Conservation (phyloP, 1,140 invertebrate species). For the Pemphigus obesinymphae region DNA sequence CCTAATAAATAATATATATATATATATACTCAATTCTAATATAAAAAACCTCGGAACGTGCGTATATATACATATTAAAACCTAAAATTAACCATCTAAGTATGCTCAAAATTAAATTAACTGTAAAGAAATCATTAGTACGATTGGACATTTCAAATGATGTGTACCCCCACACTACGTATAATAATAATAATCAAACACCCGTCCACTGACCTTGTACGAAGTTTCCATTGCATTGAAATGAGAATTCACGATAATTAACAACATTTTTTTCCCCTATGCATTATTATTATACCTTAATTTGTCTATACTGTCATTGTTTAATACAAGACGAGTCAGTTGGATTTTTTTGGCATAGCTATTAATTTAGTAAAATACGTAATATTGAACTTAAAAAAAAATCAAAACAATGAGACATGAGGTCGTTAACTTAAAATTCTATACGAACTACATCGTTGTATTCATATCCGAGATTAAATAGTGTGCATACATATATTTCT, state of each 20-base stretch:
- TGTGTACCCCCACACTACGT: neutral
- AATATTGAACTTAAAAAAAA: neutral
- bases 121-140: neutral
- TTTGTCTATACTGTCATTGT: neutral
- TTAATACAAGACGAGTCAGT: neutral
- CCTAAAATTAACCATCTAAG: neutral
- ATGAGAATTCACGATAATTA: neutral
- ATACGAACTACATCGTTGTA: neutral
- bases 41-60: conserved; percentile 40
- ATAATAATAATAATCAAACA: neutral
- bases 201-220: neutral
- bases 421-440: conserved; percentile 8
- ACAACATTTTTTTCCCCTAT: neutral
- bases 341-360: neutral
- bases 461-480: neutral
- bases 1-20: no score
- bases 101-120: conserved; percentile 13
- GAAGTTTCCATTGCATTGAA: neutral
- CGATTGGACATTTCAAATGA: neutral
- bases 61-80: conserved; percentile 6
- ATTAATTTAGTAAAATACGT: neutral
- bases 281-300: neutral
- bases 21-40: no score
- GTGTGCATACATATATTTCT: neutral
- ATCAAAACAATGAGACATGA: conserved; percentile 5